Base-by-base conservation (phyloP, 2,888 invertebrate genomes). In the Pyrrhopygopsis socrates region DNA sequence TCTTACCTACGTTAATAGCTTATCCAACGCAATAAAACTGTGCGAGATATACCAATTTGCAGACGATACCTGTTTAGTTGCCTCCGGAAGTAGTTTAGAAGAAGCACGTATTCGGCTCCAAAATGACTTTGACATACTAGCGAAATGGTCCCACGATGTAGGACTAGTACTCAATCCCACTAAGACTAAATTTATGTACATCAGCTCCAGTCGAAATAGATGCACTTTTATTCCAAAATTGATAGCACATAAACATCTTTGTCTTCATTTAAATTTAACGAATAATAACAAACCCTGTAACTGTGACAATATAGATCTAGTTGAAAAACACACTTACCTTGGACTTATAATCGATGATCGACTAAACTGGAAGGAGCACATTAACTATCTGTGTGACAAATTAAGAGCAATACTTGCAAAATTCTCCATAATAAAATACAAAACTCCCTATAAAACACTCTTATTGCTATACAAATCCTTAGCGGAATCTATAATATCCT, bases 11-110 rank as follows among this genome's bases (percentile, higher is more conserved):
- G 91, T 86, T 0, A 89, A 91, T 27, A 79, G 78, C n/a, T 22
- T 78, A 2, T 27, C 30, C 1, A 85, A 87, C 27, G 24, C 30
- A 58, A 24, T 68, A 76, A 15, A 70, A 20, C 45, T 67, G 6
- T 82, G 85, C 71, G 74, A 82, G 11, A 81, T 87, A 2, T 91
- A 82, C 30, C 88, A 88, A 67, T 91, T 86, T n/a, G 88, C 91
- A 18, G 91, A 91, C 45, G 34, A 34, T 34, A 34, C 34, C 34
- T 34, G 34, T 11, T 34, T 34, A 34, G 34, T 34, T 34, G 34
- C 34, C 6, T 8, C 34, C 5, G 34, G 5, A 34, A 5, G 34
- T 34, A 45, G 15, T 91, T 88, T 67, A 93, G 38, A 58, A n/a
- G 77, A 77, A 65, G 58, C 77, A 5, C 24, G 67, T 34, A 13